Conservation (phyloP, 1,140 invertebrate species). For the Brachionus manjavacas region DNA sequence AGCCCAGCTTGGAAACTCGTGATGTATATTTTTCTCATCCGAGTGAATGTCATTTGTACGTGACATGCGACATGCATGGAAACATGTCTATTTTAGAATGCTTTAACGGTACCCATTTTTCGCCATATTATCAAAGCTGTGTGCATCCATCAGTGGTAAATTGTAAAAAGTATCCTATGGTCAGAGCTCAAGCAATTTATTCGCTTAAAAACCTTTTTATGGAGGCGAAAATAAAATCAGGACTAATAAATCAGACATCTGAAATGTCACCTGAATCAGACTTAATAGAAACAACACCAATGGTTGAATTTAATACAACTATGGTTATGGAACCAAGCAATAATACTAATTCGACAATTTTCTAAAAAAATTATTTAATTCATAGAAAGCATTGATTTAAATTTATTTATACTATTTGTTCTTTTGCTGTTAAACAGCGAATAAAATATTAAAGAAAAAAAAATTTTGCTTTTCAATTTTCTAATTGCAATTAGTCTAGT, state of each 20-base stretch:
- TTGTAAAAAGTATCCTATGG: conserved; percentile 24
- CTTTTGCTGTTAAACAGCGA: not conserved
- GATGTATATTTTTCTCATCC: conserved; percentile 36
- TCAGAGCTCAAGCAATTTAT: not conserved
- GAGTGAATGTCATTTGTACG: conserved; percentile 16
- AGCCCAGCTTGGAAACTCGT: conserved; percentile 10
- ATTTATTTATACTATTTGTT: not conserved
- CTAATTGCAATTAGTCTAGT: not conserved
- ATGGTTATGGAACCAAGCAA: not conserved
- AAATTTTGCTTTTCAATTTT: not conserved
- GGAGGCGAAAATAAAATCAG: not conserved
- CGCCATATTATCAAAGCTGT: conserved; percentile 40
- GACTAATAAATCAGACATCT: not conserved
- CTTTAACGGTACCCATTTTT: conserved; percentile 32
- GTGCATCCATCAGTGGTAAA: conserved; percentile 39
- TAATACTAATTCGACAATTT: not conserved
- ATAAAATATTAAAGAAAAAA: not conserved
- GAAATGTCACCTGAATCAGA: not conserved
- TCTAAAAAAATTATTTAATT: not conserved
- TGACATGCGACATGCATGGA: conserved; percentile 18
- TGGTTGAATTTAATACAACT: not conserved
- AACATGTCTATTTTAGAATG: conserved; percentile 24
- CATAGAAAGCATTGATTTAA: not conserved
- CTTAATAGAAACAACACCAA: not conserved
- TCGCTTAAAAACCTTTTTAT: not conserved